phyloP scores from a whole-genome alignment of 2,888 invertebrate genomes.

The Sinhomidia bicolor region DNA sequence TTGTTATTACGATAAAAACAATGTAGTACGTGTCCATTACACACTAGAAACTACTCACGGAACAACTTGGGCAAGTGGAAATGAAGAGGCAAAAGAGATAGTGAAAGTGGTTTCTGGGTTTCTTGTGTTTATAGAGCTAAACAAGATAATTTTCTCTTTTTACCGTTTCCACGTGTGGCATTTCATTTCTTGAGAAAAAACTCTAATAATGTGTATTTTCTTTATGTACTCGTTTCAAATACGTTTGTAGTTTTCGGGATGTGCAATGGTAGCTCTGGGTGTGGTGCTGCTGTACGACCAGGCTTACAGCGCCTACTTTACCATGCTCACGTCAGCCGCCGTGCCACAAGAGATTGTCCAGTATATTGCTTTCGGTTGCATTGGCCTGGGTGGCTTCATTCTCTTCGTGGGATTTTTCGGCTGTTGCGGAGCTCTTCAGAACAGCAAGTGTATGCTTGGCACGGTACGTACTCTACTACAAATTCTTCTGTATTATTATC shows the following conservation, averaged over 20 bases:
- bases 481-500: not conserved
- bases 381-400: conserved; percentile 83
- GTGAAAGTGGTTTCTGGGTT: not conserved
- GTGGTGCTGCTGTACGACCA: conserved; percentile 84
- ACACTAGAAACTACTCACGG: not conserved
- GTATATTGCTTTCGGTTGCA: conserved; percentile 83
- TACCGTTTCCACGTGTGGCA: not conserved
- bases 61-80: not conserved
- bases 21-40: not conserved
- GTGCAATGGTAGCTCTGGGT: conserved; percentile 84
- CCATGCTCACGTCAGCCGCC: conserved; percentile 82
- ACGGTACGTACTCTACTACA: conserved; percentile 81
- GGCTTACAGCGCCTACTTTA: conserved; percentile 83
- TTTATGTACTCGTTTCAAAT: not conserved
- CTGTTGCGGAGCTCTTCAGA: conserved; percentile 84
- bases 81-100: not conserved
- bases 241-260: conserved; percentile 83
- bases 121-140: conserved; percentile 28
- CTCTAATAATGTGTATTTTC: conserved; percentile 13
- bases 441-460: conserved; percentile 83
- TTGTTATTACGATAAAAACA: not conserved
- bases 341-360: conserved; percentile 82
- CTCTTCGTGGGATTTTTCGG: conserved; percentile 85
- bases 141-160: conserved; percentile 22
- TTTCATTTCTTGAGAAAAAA: conserved; percentile 20